These are phyloP conservation scores for Chironomus tentans DNA, from an alignment of 2,888 invertebrate species.

Conservation along the genomic window DNA sequence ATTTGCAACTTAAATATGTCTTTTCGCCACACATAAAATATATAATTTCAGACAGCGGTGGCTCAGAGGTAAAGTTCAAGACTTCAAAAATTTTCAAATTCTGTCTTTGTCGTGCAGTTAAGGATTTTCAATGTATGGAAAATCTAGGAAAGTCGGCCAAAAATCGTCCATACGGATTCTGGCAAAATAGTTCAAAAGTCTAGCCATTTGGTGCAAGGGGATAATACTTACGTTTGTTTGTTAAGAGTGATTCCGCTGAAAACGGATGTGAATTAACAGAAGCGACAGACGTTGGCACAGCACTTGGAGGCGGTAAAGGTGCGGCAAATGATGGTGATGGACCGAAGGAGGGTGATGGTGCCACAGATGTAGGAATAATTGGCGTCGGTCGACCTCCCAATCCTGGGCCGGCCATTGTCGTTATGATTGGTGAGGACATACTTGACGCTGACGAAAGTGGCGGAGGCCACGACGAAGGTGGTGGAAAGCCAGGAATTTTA, in stretches of 20 bases:
- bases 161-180: no score
- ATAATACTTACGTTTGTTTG: constrained; percentile 53
- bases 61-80: no score
- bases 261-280: constrained; percentile 53
- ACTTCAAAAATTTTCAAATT: no score
- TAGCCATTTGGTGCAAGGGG: no score
- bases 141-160: no score
- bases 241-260: constrained; percentile 78
- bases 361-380: neutral
- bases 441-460: neutral
- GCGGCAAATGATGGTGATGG: constrained; percentile 58
- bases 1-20: no score
- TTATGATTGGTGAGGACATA: constrained; percentile 28
- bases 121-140: no score
- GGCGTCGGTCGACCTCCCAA: neutral
- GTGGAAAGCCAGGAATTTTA: constrained; percentile 31
- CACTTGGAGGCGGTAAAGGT: constrained; percentile 48
- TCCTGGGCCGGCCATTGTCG: neutral
- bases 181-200: no score
- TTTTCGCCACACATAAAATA: no score
- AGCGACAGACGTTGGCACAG: constrained; percentile 43
- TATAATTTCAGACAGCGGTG: no score
- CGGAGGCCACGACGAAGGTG: constrained; percentile 32
- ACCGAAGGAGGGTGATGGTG: neutral
- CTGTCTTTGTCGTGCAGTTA: no score